phyloP scores from a whole-genome alignment of 2,797 vertebrate genomes.

The Varecia variegata region DNA sequence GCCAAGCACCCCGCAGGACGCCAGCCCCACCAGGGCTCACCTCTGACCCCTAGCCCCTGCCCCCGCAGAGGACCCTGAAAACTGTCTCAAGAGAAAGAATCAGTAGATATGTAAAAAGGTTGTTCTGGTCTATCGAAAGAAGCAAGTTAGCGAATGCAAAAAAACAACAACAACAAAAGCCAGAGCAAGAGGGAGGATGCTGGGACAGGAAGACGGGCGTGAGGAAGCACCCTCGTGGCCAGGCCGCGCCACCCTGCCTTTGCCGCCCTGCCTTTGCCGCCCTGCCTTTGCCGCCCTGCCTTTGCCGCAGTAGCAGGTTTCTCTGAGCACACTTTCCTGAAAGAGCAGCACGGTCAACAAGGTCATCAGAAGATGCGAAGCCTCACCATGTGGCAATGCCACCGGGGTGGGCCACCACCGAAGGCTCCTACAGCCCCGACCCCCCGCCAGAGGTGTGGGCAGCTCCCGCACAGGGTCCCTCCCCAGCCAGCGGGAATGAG shows the following conservation, averaged over 20 bases:
- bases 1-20: not conserved
- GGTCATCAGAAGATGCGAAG: accelerated
- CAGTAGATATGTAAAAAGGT: not conserved
- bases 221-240: not conserved
- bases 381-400: not conserved
- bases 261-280: not conserved
- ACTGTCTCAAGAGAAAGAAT: not conserved
- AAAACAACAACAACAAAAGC: not conserved
- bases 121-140: not conserved
- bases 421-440: not conserved
- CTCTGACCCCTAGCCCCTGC: not conserved
- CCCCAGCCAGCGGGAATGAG: not conserved
- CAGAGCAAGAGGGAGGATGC: not conserved
- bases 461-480: not conserved
- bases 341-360: not conserved
- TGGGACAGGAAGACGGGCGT: not conserved
- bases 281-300: too few relatives aligned
- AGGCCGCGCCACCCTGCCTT: not conserved
- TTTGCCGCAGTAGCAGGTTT: not conserved
- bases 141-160: not conserved
- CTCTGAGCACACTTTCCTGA: not conserved
- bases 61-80: not conserved
- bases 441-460: not conserved
- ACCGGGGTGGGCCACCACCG: not conserved
- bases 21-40: accelerated